Base-by-base conservation (phyloP, 2,888 invertebrate genomes). In the Oscheius onirici region DNA sequence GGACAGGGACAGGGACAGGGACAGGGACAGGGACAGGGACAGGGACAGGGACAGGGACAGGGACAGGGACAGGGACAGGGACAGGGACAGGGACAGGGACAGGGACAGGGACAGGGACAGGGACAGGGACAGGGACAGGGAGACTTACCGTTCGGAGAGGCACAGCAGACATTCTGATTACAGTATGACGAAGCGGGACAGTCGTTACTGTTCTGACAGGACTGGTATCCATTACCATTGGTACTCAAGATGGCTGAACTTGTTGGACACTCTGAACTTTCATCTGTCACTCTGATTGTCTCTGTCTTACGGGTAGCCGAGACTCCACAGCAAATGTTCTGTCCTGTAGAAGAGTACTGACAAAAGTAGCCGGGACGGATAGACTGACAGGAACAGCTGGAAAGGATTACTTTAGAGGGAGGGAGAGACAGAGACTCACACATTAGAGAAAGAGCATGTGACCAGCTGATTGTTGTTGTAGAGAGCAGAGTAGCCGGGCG, bases 401-500 rank as follows among this genome's bases (percentile, higher is more conserved):
- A 58, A 66, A 51, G 11, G 49, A 24, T 13, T 34, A 34, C 34
- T 3, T 3, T 34, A 34, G 5, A 34, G 43, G 13, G 24, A 54
- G 20, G 20, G 6, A 34, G 24, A 20, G 5, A 55, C 26, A 41
- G 40, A 28, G 43, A 58, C 55, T 55, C n/a, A 57, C 69, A 15
- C 24, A 15, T 58, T 49, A 15, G 44, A 28, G 1, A 58, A 58
- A 15, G 13, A 34, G 28, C 69, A 69, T 1, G 69, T 49, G 10
- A 60, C 49, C 1, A 58, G 24, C 44, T 69, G 69, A 26, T 69
- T 65, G 28, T 63, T 63, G 20, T 67, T 65, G 65, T 61, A 70
- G 3, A 73, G 57, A 17, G 67, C 46, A 46, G 72, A 71, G 2
- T 73, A 61, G 10, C 75, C 75, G 8, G 77, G 75, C 5, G 77